phyloP scores from a whole-genome alignment of 92 coral and sea anemone species.

The Palythoa heliodiscus region DNA sequence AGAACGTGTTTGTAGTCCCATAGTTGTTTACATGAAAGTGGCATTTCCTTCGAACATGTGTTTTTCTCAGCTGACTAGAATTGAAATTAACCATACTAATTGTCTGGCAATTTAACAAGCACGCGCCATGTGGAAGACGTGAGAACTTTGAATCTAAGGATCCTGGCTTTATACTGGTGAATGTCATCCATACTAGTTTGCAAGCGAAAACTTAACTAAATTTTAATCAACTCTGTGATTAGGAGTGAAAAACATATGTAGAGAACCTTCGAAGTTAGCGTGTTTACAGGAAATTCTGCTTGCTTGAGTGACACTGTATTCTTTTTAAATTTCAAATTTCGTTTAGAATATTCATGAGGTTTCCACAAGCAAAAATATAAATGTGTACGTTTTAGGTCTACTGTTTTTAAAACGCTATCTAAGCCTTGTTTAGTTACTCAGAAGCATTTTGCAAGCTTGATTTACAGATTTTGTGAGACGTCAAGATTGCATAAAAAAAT shows the following conservation, averaged over 20 bases:
- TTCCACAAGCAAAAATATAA: neutral
- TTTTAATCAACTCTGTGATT: neutral
- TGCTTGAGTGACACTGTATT: constrained; percentile 18
- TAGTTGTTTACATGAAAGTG: neutral
- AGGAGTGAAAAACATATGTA: neutral
- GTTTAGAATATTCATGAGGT: constrained; percentile 27
- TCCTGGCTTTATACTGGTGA: neutral
- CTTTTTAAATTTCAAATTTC: constrained; percentile 23
- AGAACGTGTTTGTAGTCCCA: neutral
- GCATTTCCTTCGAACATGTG: neutral
- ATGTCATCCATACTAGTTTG: neutral
- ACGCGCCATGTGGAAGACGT: neutral
- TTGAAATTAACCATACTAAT: constrained; percentile 22
- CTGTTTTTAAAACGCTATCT: neutral
- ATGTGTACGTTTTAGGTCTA: neutral
- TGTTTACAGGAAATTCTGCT: constrained; percentile 25
- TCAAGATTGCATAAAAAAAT: too few relatives aligned
- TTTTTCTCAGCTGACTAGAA: neutral
- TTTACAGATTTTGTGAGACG: too few relatives aligned
- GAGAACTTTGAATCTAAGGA: neutral
- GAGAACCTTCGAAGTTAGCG: neutral
- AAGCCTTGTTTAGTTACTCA: too few relatives aligned
- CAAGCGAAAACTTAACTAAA: neutral
- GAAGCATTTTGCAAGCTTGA: too few relatives aligned
- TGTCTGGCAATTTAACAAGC: constrained; percentile 34